These are phyloP conservation scores for Characodon lateralis DNA, from an alignment of 2,797 vertebrate genomes.

Conservation along the genomic window DNA sequence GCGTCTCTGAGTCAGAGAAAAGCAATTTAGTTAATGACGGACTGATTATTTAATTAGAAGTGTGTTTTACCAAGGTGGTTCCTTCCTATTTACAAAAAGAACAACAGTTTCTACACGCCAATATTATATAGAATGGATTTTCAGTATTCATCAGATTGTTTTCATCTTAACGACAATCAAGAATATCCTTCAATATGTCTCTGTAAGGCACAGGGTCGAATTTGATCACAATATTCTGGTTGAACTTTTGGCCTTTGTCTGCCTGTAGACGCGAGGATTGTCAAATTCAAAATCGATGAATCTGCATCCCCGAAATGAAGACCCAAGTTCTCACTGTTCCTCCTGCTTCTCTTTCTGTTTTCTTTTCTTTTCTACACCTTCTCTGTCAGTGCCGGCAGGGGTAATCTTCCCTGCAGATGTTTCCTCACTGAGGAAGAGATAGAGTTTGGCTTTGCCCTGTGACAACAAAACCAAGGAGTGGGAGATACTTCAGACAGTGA, in stretches of 20 bases:
- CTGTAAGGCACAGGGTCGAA: too few species aligned
- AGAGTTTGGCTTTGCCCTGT: conserved; percentile 26
- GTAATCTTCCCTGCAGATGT: conserved; percentile 68
- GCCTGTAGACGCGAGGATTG: not conserved
- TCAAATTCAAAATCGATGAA: conserved; percentile 6
- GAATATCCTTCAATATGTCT: not conserved
- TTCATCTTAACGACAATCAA: not conserved
- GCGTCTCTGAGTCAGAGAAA: conserved; percentile 5
- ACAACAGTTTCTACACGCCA: not conserved
- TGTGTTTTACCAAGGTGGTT: not conserved
- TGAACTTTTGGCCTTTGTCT: not conserved
- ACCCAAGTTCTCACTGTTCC: conserved; percentile 8
- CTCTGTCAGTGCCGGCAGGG: conserved; percentile 30
- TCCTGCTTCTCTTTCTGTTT: conserved; percentile 17
- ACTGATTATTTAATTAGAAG: not conserved
- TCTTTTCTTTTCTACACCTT: conserved; percentile 31
- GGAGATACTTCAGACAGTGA: conserved; percentile 2
- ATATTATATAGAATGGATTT: not conserved
- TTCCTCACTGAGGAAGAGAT: conserved; percentile 63
- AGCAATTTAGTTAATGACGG: conserved; percentile 36
- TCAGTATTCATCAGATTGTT: not conserved
- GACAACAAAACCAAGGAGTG: conserved; percentile 25
- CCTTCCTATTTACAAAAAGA: not conserved
- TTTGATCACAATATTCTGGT: not conserved
- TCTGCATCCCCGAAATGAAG: conserved; percentile 7